Evolutionary conservation across 35 echinoderm and acorn worm genomes (phyloP).

Genomic region (Ptychodera flava): DNA sequence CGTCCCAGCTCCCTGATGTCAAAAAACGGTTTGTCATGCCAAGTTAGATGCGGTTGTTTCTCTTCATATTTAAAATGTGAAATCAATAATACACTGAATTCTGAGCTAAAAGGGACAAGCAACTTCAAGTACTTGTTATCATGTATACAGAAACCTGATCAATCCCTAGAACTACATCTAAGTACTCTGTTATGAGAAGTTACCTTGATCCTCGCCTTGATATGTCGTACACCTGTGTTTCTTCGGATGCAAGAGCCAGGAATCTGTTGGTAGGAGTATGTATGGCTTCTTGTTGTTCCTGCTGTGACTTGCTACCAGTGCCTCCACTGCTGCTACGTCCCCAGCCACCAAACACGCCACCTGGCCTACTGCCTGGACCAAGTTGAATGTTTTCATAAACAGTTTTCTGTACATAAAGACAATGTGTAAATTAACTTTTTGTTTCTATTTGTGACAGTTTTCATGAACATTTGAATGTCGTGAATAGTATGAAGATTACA

Average conservation of each 20-base stretch:
- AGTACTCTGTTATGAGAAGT: too few species aligned
- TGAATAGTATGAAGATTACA: too few species aligned
- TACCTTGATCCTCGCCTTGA: slow-evolving; percentile 29
- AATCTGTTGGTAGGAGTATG: slow-evolving; percentile 49
- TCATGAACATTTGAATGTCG: too few species aligned
- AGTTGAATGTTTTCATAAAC: slow-evolving; percentile 75
- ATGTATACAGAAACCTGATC: not conserved
- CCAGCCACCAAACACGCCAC: slow-evolving; percentile 66
- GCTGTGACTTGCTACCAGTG: slow-evolving; percentile 30
- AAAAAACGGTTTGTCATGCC: too few species aligned
- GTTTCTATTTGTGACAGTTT: not conserved
- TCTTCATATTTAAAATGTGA: too few species aligned
- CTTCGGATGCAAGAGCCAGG: not conserved
- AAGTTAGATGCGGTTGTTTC: too few species aligned
- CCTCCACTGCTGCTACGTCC: slow-evolving; percentile 56
- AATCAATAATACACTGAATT: too few species aligned
- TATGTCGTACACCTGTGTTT: not conserved
- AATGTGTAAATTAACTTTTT: not conserved
- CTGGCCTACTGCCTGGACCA: slow-evolving; percentile 57
- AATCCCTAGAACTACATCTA: too few species aligned
- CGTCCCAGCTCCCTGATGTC: too few species aligned
- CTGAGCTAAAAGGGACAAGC: not conserved
- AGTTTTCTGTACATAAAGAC: slow-evolving; percentile 21
- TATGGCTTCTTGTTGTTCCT: slow-evolving; percentile 7
- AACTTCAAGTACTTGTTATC: not conserved